A percentile compares a stretch with the other conserved stretches of the same genome.
Conservation (phyloP, 2,113 vertebrate genomes). For the Hemibagrus wyckioides region DNA sequence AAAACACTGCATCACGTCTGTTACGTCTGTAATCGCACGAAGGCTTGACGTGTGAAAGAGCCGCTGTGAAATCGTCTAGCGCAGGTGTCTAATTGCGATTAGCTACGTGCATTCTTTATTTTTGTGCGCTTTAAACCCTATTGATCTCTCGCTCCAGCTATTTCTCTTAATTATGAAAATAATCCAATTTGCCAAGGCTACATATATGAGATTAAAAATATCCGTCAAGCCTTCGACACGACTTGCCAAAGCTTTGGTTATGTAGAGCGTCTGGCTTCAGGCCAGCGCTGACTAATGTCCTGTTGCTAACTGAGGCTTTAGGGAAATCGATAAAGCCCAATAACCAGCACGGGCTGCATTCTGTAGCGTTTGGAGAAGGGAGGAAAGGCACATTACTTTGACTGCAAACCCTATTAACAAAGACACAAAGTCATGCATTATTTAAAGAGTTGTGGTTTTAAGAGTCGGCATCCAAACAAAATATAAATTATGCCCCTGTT, state of each 20-base stretch:
- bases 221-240: conserved; percentile 59
- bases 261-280: conserved; percentile 58
- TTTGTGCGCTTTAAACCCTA: conserved; percentile 65
- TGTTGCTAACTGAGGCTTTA: conserved; percentile 66
- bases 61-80: conserved; percentile 13
- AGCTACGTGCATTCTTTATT: conserved; percentile 60
- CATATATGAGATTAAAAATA: conserved; percentile 69
- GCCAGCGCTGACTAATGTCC: conserved; percentile 72
- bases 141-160: conserved; percentile 67
- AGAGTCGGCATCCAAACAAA: conserved; percentile 69
- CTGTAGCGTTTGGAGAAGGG: conserved; percentile 61
- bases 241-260: conserved; percentile 56
- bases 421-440: conserved; percentile 75
- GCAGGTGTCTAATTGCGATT: conserved; percentile 55
- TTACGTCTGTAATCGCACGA: neutral
- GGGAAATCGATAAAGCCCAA: conserved; percentile 71
- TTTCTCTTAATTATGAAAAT: conserved; percentile 71
- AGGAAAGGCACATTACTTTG: conserved; percentile 66
- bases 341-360: conserved; percentile 67
- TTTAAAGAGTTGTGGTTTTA: conserved; percentile 69
- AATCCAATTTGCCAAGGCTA: conserved; percentile 68
- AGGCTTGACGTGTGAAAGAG: no score
- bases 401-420: conserved; percentile 78
- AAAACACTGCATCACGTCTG: neutral
- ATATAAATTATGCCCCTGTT: conserved; percentile 72